Evolutionary conservation across 2,888 invertebrate genomes (phyloP).

Genomic region (Gibbula magus): DNA sequence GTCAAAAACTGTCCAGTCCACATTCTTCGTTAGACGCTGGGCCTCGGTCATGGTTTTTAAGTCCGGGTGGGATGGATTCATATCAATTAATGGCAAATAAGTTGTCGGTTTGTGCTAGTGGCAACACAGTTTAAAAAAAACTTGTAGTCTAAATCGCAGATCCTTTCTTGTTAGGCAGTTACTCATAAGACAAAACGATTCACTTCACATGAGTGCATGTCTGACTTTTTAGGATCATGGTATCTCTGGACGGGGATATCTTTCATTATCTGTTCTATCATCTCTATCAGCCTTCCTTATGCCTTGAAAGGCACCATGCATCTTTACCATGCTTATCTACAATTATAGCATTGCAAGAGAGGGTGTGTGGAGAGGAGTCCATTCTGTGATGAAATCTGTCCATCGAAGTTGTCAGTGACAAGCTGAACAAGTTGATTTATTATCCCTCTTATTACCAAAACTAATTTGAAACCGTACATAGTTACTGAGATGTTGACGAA

Average conservation of each 20-base stretch:
- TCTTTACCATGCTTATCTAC: too few species aligned
- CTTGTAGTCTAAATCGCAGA: conserved; percentile 3
- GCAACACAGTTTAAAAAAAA: conserved; percentile 35
- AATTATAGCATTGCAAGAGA: too few species aligned
- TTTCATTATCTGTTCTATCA: not conserved
- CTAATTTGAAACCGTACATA: too few species aligned
- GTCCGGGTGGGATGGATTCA: conserved; percentile 37
- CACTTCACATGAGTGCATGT: conserved; percentile 24
- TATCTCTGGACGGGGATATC: conserved; percentile 28
- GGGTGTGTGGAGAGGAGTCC: not conserved
- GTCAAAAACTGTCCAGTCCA: conserved; percentile 38
- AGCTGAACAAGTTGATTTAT: too few species aligned
- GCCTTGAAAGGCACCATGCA: too few species aligned
- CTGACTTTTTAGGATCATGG: conserved; percentile 30
- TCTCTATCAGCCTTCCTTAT: not conserved
- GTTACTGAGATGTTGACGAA: too few species aligned
- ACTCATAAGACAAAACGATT: not conserved
- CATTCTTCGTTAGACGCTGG: conserved; percentile 28
- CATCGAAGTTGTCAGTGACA: too few species aligned
- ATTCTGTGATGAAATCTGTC: not conserved
- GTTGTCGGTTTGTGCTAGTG: not conserved
- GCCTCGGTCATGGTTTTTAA: conserved; percentile 41
- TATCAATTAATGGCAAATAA: conserved; percentile 40
- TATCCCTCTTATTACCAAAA: too few species aligned
- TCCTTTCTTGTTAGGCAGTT: not conserved